These are phyloP conservation scores for Clitarchus hookeri DNA, from an alignment of 2,888 invertebrate genomes.

Conservation along the genomic window DNA sequence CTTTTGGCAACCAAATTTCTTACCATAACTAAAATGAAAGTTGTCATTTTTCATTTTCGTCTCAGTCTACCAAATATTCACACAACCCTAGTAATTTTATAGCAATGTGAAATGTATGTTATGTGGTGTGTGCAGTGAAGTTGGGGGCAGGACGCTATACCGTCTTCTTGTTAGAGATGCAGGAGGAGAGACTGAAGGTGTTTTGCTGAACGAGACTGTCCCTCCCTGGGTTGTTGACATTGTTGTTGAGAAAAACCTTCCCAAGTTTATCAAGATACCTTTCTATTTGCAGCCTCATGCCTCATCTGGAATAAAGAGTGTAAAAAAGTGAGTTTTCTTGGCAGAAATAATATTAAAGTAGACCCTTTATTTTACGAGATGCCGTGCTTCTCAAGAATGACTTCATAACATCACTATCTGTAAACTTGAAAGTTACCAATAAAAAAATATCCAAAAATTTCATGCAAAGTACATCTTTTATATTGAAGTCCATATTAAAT, in stretches of 20 bases:
- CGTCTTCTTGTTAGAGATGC: conserved; percentile 88
- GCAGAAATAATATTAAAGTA: background rate
- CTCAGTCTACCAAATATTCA: no score
- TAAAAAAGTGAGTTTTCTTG: conserved; percentile 70
- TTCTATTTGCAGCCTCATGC: conserved; percentile 97
- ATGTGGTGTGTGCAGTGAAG: conserved; percentile 74
- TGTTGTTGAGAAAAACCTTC: conserved; percentile 90
- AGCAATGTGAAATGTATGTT: background rate
- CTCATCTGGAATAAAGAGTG: conserved; percentile 63
- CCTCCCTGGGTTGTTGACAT: conserved; percentile 96
- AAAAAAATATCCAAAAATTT: background rate
- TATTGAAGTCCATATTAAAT: no score
- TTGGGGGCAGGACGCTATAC: conserved; percentile 92
- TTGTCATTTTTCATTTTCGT: no score
- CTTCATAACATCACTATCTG: background rate
- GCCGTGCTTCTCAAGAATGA: no score
- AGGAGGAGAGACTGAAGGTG: conserved; percentile 91
- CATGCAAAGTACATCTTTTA: background rate
- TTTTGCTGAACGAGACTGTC: conserved; percentile 88
- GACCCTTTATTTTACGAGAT: background rate
- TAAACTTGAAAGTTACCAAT: background rate
- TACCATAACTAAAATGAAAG: no score
- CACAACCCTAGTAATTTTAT: no score
- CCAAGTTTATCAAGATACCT: conserved; percentile 95
- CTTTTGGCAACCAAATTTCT: no score